Percentiles rank a stretch among this genome's conserved stretches.
Conservation (phyloP, 2,797 vertebrate species). For the Dallia pectoralis region DNA sequence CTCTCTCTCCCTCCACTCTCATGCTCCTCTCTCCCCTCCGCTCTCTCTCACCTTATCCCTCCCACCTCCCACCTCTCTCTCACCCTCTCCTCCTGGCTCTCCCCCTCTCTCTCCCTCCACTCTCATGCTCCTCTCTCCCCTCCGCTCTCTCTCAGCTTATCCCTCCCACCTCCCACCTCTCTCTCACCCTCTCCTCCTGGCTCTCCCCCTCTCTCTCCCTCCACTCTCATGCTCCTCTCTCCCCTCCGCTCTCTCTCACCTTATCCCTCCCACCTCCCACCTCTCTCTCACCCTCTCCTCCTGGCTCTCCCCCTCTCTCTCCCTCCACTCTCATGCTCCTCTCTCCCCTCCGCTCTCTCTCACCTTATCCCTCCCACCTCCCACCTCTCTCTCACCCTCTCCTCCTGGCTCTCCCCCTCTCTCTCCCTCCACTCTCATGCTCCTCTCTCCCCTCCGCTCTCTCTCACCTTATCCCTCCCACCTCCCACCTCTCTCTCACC, state of each 20-base stretch:
- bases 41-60: background rate
- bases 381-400: background rate
- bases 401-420: slow-evolving; percentile 8
- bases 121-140: slow-evolving; percentile 18
- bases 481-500: background rate
- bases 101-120: background rate
- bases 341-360: slow-evolving; percentile 3
- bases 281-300: slow-evolving; percentile 9
- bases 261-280: background rate
- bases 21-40: background rate
- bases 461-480: background rate
- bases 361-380: background rate
- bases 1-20: background rate
- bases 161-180: background rate
- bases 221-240: background rate
- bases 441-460: background rate
- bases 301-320: background rate
- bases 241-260: background rate
- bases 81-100: background rate
- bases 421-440: no score
- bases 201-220: slow-evolving; percentile 11
- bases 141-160: slow-evolving; percentile 4
- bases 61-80: slow-evolving; percentile 8
- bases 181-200: background rate
- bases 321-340: no score